Base-by-base conservation (phyloP, 2,113 vertebrate species). In the Gasterosteus nipponicus region DNA sequence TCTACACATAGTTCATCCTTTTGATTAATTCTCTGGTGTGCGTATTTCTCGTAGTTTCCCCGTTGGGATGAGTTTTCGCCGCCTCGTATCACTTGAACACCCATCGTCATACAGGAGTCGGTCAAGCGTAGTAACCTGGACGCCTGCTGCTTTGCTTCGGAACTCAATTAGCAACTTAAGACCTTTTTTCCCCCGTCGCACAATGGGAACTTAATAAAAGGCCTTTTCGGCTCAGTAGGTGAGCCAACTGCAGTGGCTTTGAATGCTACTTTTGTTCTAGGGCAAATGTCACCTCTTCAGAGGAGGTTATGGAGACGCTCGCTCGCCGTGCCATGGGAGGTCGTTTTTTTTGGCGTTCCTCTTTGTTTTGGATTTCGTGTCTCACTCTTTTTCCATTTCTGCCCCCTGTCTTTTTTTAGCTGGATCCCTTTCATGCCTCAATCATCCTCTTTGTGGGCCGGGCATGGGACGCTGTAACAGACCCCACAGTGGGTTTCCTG, bases 391-490 rank as follows among this genome's bases (percentile, higher is more conserved):
- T 33, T n/a, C 38, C 14, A 7, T 33, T 46, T 63, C 14, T 39
- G n/a, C 58, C 11, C 69, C 58, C 10, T 33, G 3, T 33, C 5
- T 33, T 33, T 38, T 69, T 41, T 19, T 59, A 98, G 97, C 87
- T 98, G 89, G 93, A 95, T 33, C 94, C 97, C 4, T 96, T 94
- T 81, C 92, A 93, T 31, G 97, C 97, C 56, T 99, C 97, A 54
- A 95, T 98, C 88, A 98, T 99, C 80, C 93, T 99, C 1, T 99
- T 99, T 12, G 91, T 93, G 84, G 97, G 97, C 19, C 91, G 97
- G 54, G 96, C 94, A 3, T 99, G 97, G 97, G 97, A 99, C 5
- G 97, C 96, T 0, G 2, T 99, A 89, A 99, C 97, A 0, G 97
- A 99, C 77, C 97, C 97, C 3, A 87, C 96, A 44, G 96, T 99